Base-by-base conservation (phyloP, 35 echinoderm and acorn worm species). In the Strongylocentrotus purpuratus region DNA sequence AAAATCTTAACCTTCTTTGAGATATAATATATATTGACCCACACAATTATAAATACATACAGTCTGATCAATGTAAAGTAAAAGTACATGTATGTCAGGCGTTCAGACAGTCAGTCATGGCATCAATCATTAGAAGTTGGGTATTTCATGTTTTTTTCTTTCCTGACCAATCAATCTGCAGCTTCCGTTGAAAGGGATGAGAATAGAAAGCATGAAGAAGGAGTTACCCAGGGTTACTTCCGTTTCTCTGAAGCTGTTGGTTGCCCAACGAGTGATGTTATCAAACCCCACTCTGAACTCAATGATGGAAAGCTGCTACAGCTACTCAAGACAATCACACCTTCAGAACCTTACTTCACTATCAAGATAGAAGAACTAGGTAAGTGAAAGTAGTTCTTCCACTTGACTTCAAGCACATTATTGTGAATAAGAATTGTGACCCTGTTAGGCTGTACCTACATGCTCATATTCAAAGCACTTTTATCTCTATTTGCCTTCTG, bases 271-370 rank as follows among this genome's bases (percentile, higher is more conserved):
- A 85, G 45, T 86, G 94, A 96, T 92, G 88, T 95, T 25, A 97
- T 99, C 92, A 97, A 86, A 86, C 96, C 96, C 32, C 95, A 94
- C 33, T 33, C 94, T 31, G 85, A 94, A 31, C 32, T 95, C 4
- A 18, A 94, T 14, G 35, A 45, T 12, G 93, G 52, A 11, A 97
- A 99, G 71, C 92, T 99, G 13, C 91, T 99, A 13, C 98, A 99
- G 95, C 94, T 96, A 32, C 85, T 97, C 31, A 95, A 93, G 55
- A 94, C 96, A 32, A 90, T 99, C 15, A 95, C 98, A 11, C 95
- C 95, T 46, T 96, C 96, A 45, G 94, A 97, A 87, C 97, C 96
- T 32, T 94, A 95, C 90, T 99, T 99, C 87, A 97, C 98, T 59
- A 65, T 96, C 25, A 94, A 97, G 35, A 95, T 99, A n/a, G 95